Conservation (phyloP, 2,888 invertebrate genomes). For the Polyommatus iphigenia region DNA sequence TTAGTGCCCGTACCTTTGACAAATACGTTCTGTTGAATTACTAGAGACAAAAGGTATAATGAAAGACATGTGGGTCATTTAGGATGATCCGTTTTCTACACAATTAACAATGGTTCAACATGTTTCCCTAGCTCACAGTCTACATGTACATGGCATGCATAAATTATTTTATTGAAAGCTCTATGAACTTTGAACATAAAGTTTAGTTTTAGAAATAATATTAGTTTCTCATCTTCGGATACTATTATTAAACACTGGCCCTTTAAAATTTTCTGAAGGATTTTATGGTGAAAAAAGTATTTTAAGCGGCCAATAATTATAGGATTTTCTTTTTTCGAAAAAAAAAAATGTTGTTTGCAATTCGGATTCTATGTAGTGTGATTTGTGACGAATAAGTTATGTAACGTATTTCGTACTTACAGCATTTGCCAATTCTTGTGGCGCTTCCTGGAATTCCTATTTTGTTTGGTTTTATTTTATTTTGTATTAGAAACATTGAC, state of each 20-base stretch:
- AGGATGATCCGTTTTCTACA: conserved; percentile 32
- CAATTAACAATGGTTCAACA: conserved; percentile 18
- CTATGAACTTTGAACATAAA: not conserved
- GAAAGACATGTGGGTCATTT: conserved; percentile 31
- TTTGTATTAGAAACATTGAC: conserved; percentile 12
- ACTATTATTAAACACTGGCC: no score
- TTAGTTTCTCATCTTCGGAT: no score
- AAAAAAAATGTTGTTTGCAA: no score
- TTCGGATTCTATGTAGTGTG: not conserved
- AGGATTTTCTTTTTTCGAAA: not conserved
- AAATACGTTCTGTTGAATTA: conserved; percentile 64
- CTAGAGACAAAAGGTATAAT: conserved; percentile 56
- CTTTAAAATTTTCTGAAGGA: no score
- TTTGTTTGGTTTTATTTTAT: conserved; percentile 10
- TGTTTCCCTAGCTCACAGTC: conserved; percentile 1
- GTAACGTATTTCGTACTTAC: conserved; percentile 7
- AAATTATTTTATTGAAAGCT: not conserved
- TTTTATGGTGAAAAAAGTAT: not conserved
- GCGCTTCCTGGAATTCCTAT: not conserved
- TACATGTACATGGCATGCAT: conserved; percentile 7
- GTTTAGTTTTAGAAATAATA: not conserved
- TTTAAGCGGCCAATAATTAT: not conserved
- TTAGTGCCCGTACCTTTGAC: conserved; percentile 63
- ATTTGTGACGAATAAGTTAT: conserved; percentile 10
- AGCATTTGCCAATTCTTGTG: not conserved